phyloP scores from a whole-genome alignment of 1,140 invertebrate genomes.

The Lepidurus couesii region DNA sequence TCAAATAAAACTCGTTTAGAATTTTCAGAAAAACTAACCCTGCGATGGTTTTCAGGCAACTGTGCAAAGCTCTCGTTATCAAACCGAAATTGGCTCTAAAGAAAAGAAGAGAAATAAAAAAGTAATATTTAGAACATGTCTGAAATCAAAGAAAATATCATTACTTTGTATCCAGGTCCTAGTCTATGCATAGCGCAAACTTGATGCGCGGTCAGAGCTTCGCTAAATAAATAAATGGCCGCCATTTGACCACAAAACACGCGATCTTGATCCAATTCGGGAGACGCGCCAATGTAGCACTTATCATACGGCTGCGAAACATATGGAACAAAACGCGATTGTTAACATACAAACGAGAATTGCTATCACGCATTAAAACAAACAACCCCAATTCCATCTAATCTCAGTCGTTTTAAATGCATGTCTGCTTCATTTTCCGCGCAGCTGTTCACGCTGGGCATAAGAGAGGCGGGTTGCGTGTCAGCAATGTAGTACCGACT shows the following conservation, averaged over 20 bases:
- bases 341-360: constrained; percentile 35
- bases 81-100: constrained; percentile 90
- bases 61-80: constrained; percentile 95
- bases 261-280: constrained; percentile 89
- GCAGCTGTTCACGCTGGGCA: too few species aligned
- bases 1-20: background rate
- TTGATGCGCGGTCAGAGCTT: constrained; percentile 92
- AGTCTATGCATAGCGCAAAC: constrained; percentile 87
- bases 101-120: too few species aligned
- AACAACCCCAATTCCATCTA: too few species aligned
- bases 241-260: constrained; percentile 99
- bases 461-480: too few species aligned
- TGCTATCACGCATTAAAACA: too few species aligned
- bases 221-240: constrained; percentile 95
- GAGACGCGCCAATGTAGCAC: constrained; percentile 95
- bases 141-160: background rate
- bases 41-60: constrained; percentile 86
- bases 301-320: constrained; percentile 89
- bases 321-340: background rate
- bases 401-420: too few species aligned
- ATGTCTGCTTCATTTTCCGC: too few species aligned
- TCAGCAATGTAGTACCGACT: too few species aligned
- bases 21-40: constrained; percentile 63
- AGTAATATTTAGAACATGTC: too few species aligned
- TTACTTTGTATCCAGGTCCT: constrained; percentile 85